Evolutionary conservation across 2,113 vertebrate genomes (phyloP).

Genomic region (Ictalurus furcatus): DNA sequence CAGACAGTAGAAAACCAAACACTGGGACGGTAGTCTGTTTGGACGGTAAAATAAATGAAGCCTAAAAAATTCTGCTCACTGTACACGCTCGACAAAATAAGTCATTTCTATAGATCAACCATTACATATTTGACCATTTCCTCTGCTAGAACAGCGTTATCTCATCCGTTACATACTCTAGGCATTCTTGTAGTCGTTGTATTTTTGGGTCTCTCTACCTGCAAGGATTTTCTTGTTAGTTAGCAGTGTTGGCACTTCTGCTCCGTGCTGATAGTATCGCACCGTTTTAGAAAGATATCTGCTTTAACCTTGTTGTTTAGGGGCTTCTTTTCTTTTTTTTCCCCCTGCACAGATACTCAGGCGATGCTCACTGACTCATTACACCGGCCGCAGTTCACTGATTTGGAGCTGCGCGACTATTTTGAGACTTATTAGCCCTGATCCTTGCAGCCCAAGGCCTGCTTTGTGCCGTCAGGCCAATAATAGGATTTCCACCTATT

Average conservation of each 20-base stretch:
- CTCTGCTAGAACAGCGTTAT: neutral
- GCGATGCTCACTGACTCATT: slow-evolving; percentile 41
- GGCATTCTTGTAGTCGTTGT: neutral
- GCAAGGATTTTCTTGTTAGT: slow-evolving; percentile 14
- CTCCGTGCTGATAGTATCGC: neutral
- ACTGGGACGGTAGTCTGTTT: neutral
- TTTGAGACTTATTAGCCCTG: slow-evolving; percentile 75
- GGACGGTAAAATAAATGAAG: neutral
- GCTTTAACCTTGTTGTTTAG: slow-evolving; percentile 17
- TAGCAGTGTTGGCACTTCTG: neutral
- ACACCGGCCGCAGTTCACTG: slow-evolving; percentile 52
- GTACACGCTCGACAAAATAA: neutral
- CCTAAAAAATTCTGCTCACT: neutral
- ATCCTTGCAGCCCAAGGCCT: slow-evolving; percentile 72
- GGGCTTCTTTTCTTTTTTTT: neutral
- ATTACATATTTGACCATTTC: neutral
- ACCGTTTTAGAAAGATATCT: slow-evolving; percentile 9
- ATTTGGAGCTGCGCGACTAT: slow-evolving; percentile 63
- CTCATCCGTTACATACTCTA: neutral
- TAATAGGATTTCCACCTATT: slow-evolving; percentile 79
- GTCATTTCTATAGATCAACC: neutral
- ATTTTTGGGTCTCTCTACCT: neutral
- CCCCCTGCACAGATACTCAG: neutral
- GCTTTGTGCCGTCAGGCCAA: slow-evolving; percentile 72
- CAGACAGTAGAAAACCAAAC: neutral